These are phyloP conservation scores for Sanderia malayensis DNA, from an alignment of 30 jellyfish, hydroid and myxozoan species.

Conservation along the genomic window DNA sequence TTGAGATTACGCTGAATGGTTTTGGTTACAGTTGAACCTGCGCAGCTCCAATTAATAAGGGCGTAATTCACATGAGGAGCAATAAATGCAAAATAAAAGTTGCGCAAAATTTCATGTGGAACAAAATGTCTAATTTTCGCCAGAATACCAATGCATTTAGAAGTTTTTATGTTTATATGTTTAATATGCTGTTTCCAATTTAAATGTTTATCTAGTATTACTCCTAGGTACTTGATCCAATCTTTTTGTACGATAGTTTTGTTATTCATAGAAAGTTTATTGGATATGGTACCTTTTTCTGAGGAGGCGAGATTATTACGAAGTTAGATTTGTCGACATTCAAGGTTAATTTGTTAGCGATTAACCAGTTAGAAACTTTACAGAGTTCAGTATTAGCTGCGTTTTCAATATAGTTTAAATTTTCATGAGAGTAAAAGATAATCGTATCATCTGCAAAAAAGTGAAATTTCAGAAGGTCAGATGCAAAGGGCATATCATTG, in stretches of 20 bases:
- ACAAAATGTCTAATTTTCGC: too few relatives aligned
- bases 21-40: neutral
- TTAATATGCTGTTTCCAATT: too few relatives aligned
- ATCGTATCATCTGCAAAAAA: conserved; percentile 12
- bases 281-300: neutral
- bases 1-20: neutral
- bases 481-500: conserved; percentile 18
- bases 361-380: too few relatives aligned
- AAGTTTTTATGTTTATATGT: neutral
- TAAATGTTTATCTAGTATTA: too few relatives aligned
- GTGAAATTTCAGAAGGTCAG: too few relatives aligned
- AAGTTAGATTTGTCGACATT: neutral
- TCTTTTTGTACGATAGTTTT: neutral
- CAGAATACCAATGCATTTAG: neutral
- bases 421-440: conserved; percentile 12
- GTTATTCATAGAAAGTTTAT: neutral
- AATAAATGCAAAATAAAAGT: neutral
- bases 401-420: neutral
- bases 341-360: too few relatives aligned
- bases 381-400: conserved; percentile 8
- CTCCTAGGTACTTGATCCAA: too few relatives aligned
- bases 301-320: conserved; percentile 3
- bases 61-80: conserved; percentile 5
- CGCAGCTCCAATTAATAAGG: conserved; percentile 3
- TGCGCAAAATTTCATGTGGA: neutral